Conservation (phyloP, 2,888 invertebrate genomes). For the Uropetala carovei region DNA sequence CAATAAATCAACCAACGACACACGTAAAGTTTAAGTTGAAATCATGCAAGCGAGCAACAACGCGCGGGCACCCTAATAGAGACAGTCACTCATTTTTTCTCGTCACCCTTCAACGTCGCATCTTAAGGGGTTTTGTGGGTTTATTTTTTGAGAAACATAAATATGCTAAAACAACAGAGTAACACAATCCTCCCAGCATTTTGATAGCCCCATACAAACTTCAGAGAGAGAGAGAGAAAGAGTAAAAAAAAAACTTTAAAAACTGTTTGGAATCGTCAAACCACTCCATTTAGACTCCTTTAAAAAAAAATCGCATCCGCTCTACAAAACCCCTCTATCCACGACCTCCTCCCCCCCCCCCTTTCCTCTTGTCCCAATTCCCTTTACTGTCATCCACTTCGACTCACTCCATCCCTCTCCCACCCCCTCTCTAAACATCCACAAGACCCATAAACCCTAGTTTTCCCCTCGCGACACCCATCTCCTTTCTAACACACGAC, state of each 20-base stretch:
- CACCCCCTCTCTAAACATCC: neutral
- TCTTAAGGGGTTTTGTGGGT: neutral
- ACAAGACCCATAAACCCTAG: slow-evolving; percentile 21
- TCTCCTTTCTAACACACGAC: slow-evolving; percentile 6
- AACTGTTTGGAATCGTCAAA: neutral
- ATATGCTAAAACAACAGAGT: slow-evolving; percentile 23
- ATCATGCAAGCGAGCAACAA: no score
- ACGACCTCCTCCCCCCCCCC: neutral
- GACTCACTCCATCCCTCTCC: neutral
- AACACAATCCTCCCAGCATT: neutral
- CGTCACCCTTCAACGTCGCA: neutral
- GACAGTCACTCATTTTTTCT: no score
- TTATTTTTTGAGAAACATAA: slow-evolving; percentile 6
- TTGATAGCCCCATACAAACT: slow-evolving; percentile 15
- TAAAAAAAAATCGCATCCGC: neutral
- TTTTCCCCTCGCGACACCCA: slow-evolving; percentile 24
- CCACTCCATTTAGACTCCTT: neutral
- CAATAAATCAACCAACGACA: no score
- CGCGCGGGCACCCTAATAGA: no score
- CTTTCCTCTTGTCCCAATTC: neutral
- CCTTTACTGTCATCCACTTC: neutral
- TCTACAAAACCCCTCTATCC: neutral
- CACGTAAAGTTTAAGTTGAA: no score
- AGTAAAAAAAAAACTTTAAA: slow-evolving; percentile 25
- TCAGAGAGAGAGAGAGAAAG: neutral